Evolutionary conservation across 1,140 invertebrate genomes (phyloP).

Genomic region (Anadara kagoshimensis): DNA sequence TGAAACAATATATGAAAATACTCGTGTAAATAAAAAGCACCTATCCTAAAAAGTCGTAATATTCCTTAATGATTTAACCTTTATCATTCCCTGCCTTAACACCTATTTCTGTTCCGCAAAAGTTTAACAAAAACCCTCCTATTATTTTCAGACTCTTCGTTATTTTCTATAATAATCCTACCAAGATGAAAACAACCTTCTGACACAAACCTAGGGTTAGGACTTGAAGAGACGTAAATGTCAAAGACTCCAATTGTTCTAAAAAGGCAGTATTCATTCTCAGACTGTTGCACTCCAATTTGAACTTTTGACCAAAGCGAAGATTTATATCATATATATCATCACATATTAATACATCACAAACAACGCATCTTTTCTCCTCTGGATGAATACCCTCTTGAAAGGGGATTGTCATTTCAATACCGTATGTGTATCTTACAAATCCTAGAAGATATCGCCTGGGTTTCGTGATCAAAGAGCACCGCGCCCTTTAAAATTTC

Average conservation of each 20-base stretch:
- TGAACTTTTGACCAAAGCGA: slow-evolving; percentile 20
- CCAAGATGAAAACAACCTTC: slow-evolving; percentile 36
- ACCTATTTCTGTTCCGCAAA: slow-evolving; percentile 37
- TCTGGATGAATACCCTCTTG: no score
- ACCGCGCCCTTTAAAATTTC: no score
- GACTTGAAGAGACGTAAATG: slow-evolving; percentile 4
- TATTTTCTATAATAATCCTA: slow-evolving; percentile 7
- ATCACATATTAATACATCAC: no score
- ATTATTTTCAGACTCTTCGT: neutral
- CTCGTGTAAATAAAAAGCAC: no score
- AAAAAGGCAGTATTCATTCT: neutral
- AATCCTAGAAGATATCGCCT: no score
- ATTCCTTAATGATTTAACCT: no score
- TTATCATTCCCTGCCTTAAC: no score
- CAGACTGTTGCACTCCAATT: slow-evolving; percentile 5
- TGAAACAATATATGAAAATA: no score
- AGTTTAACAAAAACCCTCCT: slow-evolving; percentile 27
- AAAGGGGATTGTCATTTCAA: no score
- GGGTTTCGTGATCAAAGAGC: slow-evolving; percentile 49
- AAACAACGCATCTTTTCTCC: no score
- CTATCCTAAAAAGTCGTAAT: no score
- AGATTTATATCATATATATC: slow-evolving; percentile 41
- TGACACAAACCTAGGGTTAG: slow-evolving; percentile 13
- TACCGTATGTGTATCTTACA: no score
- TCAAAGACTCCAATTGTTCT: neutral